phyloP scores from a whole-genome alignment of 1,140 invertebrate species.

The Dendroctonus ponderosae region DNA sequence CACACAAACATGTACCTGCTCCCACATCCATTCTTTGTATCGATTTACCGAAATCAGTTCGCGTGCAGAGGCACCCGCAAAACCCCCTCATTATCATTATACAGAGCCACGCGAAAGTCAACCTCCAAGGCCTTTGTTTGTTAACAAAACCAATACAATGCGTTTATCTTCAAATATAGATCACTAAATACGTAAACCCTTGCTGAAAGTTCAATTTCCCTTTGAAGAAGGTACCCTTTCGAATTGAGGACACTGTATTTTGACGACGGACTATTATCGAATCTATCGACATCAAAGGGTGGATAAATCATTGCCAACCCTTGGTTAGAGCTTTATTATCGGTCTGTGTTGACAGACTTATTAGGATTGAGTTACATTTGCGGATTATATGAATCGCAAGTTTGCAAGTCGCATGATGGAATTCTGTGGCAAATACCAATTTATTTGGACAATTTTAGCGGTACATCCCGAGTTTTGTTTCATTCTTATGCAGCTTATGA shows the following conservation, averaged over 20 bases:
- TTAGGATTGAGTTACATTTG: no score
- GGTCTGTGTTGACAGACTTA: no score
- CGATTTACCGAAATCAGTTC: slow-evolving; percentile 17
- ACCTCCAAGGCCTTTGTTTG: not conserved
- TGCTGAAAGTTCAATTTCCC: slow-evolving; percentile 3
- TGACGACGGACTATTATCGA: not conserved
- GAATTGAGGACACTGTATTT: not conserved
- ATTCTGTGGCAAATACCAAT: no score
- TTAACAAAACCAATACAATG: slow-evolving; percentile 26
- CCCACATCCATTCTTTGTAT: slow-evolving; percentile 4
- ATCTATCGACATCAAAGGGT: slow-evolving; percentile 3
- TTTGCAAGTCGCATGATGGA: no score
- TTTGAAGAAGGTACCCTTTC: slow-evolving; percentile 5
- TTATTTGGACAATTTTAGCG: no score
- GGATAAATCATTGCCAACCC: slow-evolving; percentile 2
- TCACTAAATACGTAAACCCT: slow-evolving; percentile 9
- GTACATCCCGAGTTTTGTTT: no score
- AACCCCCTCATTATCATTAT: slow-evolving; percentile 26
- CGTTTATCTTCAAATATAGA: slow-evolving; percentile 28
- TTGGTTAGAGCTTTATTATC: no score
- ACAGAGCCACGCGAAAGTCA: slow-evolving; percentile 28
- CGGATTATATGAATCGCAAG: no score
- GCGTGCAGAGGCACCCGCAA: slow-evolving; percentile 10
- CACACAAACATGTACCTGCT: slow-evolving; percentile 2
- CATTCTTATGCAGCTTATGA: no score